A percentile compares a stretch with the other conserved stretches of the same genome.
Conservation (phyloP, 2,888 invertebrate species). For the Patella pellucida region DNA sequence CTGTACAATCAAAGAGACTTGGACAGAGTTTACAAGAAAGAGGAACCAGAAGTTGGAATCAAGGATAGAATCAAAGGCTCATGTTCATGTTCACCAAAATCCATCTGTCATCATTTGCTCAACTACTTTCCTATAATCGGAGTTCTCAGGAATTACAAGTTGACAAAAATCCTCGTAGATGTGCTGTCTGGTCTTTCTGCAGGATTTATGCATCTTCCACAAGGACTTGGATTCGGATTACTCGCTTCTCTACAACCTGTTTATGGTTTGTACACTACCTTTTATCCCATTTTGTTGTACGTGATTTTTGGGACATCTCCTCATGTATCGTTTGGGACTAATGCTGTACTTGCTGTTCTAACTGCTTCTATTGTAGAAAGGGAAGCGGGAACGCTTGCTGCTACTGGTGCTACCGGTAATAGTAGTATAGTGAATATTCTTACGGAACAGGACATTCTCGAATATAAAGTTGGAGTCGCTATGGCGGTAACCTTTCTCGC, state of each 20-base stretch:
- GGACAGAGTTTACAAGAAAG: slow-evolving; percentile 9
- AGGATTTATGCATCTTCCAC: slow-evolving; percentile 64
- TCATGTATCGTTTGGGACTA: slow-evolving; percentile 60
- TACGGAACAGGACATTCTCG: slow-evolving; percentile 27
- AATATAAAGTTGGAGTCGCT: slow-evolving; percentile 45
- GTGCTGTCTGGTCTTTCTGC: slow-evolving; percentile 57
- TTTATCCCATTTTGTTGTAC: slow-evolving; percentile 60
- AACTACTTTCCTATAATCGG: slow-evolving; percentile 19
- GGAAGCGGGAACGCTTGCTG: slow-evolving; percentile 27
- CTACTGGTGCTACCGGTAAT: neutral
- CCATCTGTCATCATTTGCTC: slow-evolving; percentile 10
- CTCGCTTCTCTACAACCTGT: slow-evolving; percentile 56
- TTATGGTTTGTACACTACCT: slow-evolving; percentile 57
- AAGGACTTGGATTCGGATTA: slow-evolving; percentile 60
- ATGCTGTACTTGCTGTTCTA: slow-evolving; percentile 60
- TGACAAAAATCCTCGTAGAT: slow-evolving; percentile 44
- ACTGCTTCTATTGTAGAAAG: slow-evolving; percentile 50
- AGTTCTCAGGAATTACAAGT: slow-evolving; percentile 17
- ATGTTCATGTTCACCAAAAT: slow-evolving; percentile 17
- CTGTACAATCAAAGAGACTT: slow-evolving; percentile 13
- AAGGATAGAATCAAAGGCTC: neutral
- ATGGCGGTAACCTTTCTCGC: slow-evolving; percentile 40
- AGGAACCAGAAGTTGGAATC: neutral
- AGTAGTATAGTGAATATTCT: slow-evolving; percentile 22
- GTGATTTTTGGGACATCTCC: slow-evolving; percentile 58